Percentiles rank a stretch among this genome's conserved stretches.
Evolutionary conservation across 2,888 invertebrate species (phyloP).

Genomic region (Cantharis rustica): DNA sequence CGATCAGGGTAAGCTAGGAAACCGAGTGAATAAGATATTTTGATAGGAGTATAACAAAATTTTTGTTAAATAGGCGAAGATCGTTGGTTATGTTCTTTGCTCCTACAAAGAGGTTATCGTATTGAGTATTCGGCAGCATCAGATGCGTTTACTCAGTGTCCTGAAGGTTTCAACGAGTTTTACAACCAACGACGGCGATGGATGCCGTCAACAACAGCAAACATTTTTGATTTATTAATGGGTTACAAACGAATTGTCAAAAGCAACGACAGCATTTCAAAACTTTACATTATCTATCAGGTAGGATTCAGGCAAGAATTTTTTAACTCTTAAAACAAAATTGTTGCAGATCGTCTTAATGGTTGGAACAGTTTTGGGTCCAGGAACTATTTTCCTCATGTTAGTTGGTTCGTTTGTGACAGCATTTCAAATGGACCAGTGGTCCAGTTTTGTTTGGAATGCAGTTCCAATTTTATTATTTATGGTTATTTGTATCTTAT

Average conservation of each 20-base stretch:
- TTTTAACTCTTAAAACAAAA: neutral
- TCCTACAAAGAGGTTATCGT: constrained; percentile 88
- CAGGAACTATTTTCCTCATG: constrained; percentile 83
- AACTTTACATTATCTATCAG: constrained; percentile 77
- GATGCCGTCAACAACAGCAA: constrained; percentile 96
- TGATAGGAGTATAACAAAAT: too few relatives aligned
- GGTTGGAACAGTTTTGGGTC: constrained; percentile 79
- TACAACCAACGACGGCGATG: constrained; percentile 93
- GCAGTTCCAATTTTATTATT: constrained; percentile 70
- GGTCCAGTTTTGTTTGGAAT: constrained; percentile 69
- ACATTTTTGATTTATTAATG: constrained; percentile 84
- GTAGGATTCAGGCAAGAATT: constrained; percentile 44
- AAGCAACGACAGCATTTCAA: constrained; percentile 88
- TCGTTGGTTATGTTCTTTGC: constrained; percentile 91
- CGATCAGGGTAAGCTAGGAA: constrained; percentile 74
- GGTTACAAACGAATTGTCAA: constrained; percentile 79
- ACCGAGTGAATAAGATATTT: too few relatives aligned
- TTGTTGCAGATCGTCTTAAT: constrained; percentile 58
- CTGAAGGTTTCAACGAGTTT: constrained; percentile 91
- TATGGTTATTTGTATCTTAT: constrained; percentile 69
- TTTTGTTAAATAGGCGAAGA: constrained; percentile 73
- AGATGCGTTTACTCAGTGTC: constrained; percentile 93
- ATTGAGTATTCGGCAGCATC: constrained; percentile 96
- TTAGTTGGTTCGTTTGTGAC: constrained; percentile 81
- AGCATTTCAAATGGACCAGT: constrained; percentile 74